Evolutionary conservation across 2,797 vertebrate genomes (phyloP).

Genomic region (Rhabdomys pumilio): DNA sequence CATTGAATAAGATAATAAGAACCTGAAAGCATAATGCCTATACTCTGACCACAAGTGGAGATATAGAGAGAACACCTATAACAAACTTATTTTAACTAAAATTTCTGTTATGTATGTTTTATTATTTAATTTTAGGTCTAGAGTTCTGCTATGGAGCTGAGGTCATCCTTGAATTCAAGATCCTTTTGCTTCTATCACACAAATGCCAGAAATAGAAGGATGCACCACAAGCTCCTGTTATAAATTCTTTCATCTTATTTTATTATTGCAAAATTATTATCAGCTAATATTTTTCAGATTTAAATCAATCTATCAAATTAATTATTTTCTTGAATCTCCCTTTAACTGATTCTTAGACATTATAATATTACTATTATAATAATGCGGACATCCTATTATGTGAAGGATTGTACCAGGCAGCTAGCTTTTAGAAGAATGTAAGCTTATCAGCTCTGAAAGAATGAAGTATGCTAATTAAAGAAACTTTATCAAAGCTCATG

Average conservation of each 20-base stretch:
- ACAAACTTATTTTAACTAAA: background rate
- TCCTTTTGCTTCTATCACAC: no score
- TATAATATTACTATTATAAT: background rate
- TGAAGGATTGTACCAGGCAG: background rate
- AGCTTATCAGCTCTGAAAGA: constrained; percentile 12
- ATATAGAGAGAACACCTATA: background rate
- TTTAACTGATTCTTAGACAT: background rate
- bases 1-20: background rate
- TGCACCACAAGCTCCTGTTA: background rate
- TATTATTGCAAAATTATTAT: background rate
- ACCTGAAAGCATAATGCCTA: background rate
- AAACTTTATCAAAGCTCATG: background rate
- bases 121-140: background rate
- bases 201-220: background rate
- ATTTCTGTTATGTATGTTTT: background rate
- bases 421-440: background rate
- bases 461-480: background rate
- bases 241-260: background rate
- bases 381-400: background rate
- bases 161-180: background rate
- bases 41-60: background rate
- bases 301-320: background rate
- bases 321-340: background rate
- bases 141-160: background rate
- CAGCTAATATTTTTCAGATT: background rate